Base-by-base conservation (phyloP, 2,797 vertebrate species). In the Bryconaethiops microstoma region DNA sequence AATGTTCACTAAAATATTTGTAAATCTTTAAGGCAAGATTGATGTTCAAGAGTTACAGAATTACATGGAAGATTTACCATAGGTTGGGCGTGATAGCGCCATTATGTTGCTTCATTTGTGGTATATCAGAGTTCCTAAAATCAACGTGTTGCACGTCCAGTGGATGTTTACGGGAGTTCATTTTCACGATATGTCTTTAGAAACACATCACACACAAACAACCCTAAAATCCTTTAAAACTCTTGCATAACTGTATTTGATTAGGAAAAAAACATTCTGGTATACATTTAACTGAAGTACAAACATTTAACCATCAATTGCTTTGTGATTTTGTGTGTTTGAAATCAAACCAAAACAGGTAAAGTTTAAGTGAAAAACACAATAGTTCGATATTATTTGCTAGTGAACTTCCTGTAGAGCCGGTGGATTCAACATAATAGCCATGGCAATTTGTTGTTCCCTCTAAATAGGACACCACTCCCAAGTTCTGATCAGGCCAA, bases 401-500 rank as follows among this genome's bases (percentile, higher is more conserved):
- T 45, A 52, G 17, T 60, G 67, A 52, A 69, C 40, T 76, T 78
- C 71, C 67, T 0, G n/a, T 19, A 62, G 57, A n/a, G 64, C 14
- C 35, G 72, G n/a, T 13, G 29, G 55, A 42, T 69, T 48, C 63
- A 35, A 59, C 21, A 74, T n/a, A n/a, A 73, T 9, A 39, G 60
- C 77, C 54, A 82, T 69, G 68, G 77, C 59, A 67, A 72, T 84
- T 77, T 80, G 82, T 84, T 84, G 73, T 75, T 72, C 42, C 55
- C 77, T 39, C 29, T 78, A 81, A 82, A 78, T 77, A 83, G 71
- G 62, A 84, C 78, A 77, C 73, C 77, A 78, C 79, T 76, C 79
- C 77, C 80, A 75, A 84, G 81, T 80, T 35, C 76, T 71, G 68
- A 74, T 81, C 35, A 35, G 35, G 35, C 35, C 35, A 35, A 35